Base-by-base conservation (phyloP, 2,797 vertebrate species). In the Mastacembelus armatus region DNA sequence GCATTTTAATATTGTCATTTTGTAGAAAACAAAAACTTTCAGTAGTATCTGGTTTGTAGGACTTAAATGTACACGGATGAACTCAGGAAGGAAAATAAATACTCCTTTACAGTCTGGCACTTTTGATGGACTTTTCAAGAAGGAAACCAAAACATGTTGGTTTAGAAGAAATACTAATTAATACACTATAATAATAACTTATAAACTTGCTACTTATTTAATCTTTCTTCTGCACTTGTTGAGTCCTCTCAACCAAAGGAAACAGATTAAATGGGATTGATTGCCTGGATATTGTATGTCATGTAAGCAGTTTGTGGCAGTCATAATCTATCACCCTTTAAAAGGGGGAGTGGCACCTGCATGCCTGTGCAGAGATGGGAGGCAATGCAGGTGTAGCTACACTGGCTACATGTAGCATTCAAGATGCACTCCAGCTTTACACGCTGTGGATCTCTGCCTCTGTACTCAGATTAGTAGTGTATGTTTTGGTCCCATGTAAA, bases 1-100 rank as follows among this genome's bases (percentile, higher is more conserved):
- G 84, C 80, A 84, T 77, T 85, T 89, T 77, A 66, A 51, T 66
- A 71, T 58, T 55, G 14, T 58, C 4, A 38, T 79, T 89, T 85
- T 84, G 36, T 81, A 69, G 56, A 58, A 47, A 51, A 66, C 16
- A 35, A 59, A 67, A 12, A 51, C 52, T 71, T 68, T 45, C 39
- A 61, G 19, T 49, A 29, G 62, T 18, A 52, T 58, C 27, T 66
- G 54, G 33, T 74, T 65, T 47, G 38, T 7, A 62, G 67, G 44
- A 66, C 40, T 73, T 61, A 55, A 8, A 30, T 18, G 61, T 57
- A 15, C 9, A 33, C 11, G 3, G 26, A 78, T 33, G 56, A 80
- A 66, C 68, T 81, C 60, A 59, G 63, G 65, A 75, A 71, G 32
- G 61, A 69, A 57, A 39, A 51, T 11, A 47, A 73, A 63, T 7